Evolutionary conservation across 2,888 invertebrate species (phyloP).

Genomic region (Andrena praecox): DNA sequence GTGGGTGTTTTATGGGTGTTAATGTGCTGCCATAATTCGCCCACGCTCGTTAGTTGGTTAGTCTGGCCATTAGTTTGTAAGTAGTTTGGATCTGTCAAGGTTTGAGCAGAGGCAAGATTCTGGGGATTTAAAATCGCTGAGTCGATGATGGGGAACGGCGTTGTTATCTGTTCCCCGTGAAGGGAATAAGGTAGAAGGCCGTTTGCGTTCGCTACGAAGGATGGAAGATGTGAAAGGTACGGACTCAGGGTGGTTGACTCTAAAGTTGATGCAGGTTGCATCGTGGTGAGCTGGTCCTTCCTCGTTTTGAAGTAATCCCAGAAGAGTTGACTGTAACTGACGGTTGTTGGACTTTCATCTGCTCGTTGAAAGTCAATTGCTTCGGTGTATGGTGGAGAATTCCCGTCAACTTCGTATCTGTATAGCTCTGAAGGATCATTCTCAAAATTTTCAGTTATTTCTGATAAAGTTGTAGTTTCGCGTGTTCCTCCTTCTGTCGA

Average conservation of each 20-base stretch:
- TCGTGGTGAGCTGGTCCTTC: conserved; percentile 62
- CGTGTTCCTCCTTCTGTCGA: neutral
- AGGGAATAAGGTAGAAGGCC: neutral
- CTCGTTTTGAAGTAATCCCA: conserved; percentile 74
- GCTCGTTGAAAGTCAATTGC: neutral
- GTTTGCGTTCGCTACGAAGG: neutral
- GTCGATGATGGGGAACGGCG: neutral
- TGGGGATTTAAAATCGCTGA: neutral
- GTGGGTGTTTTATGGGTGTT: neutral
- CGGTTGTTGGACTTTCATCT: conserved; percentile 49
- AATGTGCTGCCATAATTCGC: conserved; percentile 11
- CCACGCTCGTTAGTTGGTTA: neutral
- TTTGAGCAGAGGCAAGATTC: neutral
- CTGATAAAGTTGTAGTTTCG: neutral
- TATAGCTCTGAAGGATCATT: neutral
- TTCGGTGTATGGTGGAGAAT: neutral
- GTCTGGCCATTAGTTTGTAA: neutral
- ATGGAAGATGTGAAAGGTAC: neutral
- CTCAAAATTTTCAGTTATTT: neutral
- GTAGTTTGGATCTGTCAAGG: conserved; percentile 1
- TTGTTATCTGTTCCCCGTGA: neutral
- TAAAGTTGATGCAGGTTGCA: neutral
- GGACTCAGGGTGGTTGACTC: conserved; percentile 52
- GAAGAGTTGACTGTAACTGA: conserved; percentile 72
- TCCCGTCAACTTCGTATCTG: neutral